phyloP scores from a whole-genome alignment of 1,140 invertebrate genomes.

The Marisa cornuarietis region DNA sequence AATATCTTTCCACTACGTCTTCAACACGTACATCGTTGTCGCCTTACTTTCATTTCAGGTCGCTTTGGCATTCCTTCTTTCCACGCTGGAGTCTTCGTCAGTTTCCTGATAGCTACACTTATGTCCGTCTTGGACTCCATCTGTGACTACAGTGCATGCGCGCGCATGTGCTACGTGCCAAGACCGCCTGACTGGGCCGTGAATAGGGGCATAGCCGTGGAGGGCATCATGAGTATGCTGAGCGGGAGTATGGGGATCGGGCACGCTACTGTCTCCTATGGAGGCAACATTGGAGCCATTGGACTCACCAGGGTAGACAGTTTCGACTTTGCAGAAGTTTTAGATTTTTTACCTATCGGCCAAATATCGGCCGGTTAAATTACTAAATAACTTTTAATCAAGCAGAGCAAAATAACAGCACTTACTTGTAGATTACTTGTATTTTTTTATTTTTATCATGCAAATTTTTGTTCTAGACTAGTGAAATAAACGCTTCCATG shows the following conservation, averaged over 20 bases:
- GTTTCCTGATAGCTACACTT: conserved; percentile 53
- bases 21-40: neutral
- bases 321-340: neutral
- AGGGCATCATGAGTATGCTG: conserved; percentile 84
- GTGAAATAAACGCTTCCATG: no score
- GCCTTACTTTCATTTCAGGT: conserved; percentile 27
- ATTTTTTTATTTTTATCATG: no score
- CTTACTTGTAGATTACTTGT: no score
- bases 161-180: conserved; percentile 51
- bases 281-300: conserved; percentile 89
- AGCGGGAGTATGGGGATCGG: conserved; percentile 84
- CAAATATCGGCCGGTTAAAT: no score
- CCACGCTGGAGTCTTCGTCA: conserved; percentile 43
- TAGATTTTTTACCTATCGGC: no score
- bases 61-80: conserved; percentile 50
- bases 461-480: no score
- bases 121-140: conserved; percentile 59
- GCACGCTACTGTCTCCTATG: conserved; percentile 85
- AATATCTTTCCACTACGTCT: neutral
- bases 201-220: conserved; percentile 78
- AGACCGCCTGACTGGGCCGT: conserved; percentile 55
- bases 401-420: no score
- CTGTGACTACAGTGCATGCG: conserved; percentile 61
- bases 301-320: conserved; percentile 71
- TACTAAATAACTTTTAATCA: no score